Evolutionary conservation across 1,140 invertebrate genomes (phyloP).

Genomic region (Elymnias hypermnestra): DNA sequence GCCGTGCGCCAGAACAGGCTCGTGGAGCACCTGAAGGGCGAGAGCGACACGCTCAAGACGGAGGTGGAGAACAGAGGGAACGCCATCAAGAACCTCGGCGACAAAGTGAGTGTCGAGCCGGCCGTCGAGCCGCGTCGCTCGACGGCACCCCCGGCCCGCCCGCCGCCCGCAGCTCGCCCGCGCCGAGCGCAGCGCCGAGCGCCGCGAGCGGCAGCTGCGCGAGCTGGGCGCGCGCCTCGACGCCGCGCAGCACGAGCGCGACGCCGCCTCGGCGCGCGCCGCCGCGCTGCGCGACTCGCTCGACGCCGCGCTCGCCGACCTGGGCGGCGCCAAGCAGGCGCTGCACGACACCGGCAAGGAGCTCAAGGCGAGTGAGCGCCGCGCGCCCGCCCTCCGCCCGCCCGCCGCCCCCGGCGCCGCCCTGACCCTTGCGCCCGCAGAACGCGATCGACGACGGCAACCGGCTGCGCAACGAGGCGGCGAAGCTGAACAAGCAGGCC

Average conservation of each 20-base stretch:
- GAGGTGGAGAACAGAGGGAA: slow-evolving; percentile 54
- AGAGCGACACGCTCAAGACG: slow-evolving; percentile 30
- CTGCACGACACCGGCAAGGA: slow-evolving; percentile 41
- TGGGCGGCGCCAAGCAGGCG: slow-evolving; percentile 46
- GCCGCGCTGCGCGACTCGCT: slow-evolving; percentile 48
- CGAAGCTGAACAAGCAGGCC: slow-evolving; percentile 44
- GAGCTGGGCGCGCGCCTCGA: slow-evolving; percentile 37
- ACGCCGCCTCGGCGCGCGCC: slow-evolving; percentile 48
- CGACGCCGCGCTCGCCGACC: slow-evolving; percentile 34
- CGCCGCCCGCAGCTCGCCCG: slow-evolving; percentile 39
- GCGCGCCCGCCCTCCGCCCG: slow-evolving; percentile 39
- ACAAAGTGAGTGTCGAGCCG: slow-evolving; percentile 59
- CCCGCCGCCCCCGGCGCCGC: slow-evolving; percentile 43
- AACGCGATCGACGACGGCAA: slow-evolving; percentile 48
- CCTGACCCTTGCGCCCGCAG: slow-evolving; percentile 39
- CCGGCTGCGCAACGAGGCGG: slow-evolving; percentile 44
- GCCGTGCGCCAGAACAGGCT: slow-evolving; percentile 56
- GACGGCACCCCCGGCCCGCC: slow-evolving; percentile 65
- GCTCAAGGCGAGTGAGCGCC: slow-evolving; percentile 41
- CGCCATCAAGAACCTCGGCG: slow-evolving; percentile 41
- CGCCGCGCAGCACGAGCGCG: slow-evolving; percentile 45
- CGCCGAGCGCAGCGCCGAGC: slow-evolving; percentile 50
- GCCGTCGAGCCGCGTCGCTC: slow-evolving; percentile 44
- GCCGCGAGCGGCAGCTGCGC: slow-evolving; percentile 66
- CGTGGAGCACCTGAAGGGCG: slow-evolving; percentile 51